Conservation (phyloP, 2,888 invertebrate species). For the Galeruca laticollis region DNA sequence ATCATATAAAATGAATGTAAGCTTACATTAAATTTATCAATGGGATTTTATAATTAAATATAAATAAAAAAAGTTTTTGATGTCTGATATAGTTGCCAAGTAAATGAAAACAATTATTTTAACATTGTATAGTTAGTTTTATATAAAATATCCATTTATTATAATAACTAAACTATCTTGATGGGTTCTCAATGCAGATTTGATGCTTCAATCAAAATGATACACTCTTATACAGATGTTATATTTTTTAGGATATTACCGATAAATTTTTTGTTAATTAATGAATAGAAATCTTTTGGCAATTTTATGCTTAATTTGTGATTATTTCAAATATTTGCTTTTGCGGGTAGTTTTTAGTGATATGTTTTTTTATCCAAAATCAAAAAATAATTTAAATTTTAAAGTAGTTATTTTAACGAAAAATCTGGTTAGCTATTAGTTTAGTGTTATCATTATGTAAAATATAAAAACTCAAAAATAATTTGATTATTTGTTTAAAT, state of each 20-base stretch:
- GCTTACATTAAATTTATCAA: too few relatives aligned
- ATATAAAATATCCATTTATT: too few relatives aligned
- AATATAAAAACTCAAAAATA: neutral
- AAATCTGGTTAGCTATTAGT: neutral
- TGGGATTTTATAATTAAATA: too few relatives aligned
- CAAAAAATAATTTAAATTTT: neutral
- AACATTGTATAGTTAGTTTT: too few relatives aligned
- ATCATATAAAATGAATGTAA: too few relatives aligned
- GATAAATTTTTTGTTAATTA: neutral
- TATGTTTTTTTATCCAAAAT: neutral
- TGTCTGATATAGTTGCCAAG: too few relatives aligned
- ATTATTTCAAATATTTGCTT: neutral
- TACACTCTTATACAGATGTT: neutral
- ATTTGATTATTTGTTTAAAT: neutral
- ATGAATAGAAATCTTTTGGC: neutral
- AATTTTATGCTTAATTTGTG: neutral
- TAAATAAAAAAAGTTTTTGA: too few relatives aligned
- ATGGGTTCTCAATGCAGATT: too few relatives aligned
- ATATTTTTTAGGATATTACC: neutral
- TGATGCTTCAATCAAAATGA: neutral
- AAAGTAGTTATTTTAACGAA: neutral
- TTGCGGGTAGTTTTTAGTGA: neutral
- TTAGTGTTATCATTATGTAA: neutral
- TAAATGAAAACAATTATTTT: too few relatives aligned
- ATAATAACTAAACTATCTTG: too few relatives aligned